Conservation (phyloP, 2,888 invertebrate species). For the Cylloceria caligata region DNA sequence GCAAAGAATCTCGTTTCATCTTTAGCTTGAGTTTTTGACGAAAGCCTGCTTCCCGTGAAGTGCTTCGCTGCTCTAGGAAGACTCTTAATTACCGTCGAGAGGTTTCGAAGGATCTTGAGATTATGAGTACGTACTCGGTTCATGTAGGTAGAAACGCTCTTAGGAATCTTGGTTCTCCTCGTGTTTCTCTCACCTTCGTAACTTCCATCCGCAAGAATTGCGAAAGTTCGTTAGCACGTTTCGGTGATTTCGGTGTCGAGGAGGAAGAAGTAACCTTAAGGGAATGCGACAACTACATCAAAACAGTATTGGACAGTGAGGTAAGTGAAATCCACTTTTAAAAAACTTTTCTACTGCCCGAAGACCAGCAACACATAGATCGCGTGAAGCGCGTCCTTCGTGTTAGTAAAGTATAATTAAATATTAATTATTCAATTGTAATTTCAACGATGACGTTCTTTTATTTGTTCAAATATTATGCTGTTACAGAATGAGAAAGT, state of each 20-base stretch:
- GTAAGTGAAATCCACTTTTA: neutral
- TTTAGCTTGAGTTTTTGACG: constrained; percentile 46
- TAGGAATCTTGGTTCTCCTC: constrained; percentile 50
- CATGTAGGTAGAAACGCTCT: constrained; percentile 35
- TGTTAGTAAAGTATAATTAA: neutral
- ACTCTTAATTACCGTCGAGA: constrained; percentile 67
- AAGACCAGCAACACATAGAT: neutral
- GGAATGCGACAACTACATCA: neutral
- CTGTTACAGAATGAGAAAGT: neutral
- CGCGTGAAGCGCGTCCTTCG: neutral
- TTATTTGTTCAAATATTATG: neutral
- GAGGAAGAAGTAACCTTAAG: constrained; percentile 28
- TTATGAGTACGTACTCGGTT: constrained; percentile 62
- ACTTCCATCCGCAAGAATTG: constrained; percentile 52
- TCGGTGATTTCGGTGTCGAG: constrained; percentile 56
- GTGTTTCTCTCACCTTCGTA: constrained; percentile 61
- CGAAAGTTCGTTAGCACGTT: constrained; percentile 69
- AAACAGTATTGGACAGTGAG: neutral
- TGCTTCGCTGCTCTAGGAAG: constrained; percentile 53
- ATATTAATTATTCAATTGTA: too few species aligned
- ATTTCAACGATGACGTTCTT: too few species aligned
- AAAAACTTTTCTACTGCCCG: neutral
- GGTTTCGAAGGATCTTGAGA: constrained; percentile 62
- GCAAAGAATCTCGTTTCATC: constrained; percentile 33
- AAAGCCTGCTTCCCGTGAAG: constrained; percentile 37